A percentile compares a stretch with the other conserved stretches of the same genome.
Conservation (phyloP, 2,113 vertebrate genomes). For the Tachysurus fulvidraco region DNA sequence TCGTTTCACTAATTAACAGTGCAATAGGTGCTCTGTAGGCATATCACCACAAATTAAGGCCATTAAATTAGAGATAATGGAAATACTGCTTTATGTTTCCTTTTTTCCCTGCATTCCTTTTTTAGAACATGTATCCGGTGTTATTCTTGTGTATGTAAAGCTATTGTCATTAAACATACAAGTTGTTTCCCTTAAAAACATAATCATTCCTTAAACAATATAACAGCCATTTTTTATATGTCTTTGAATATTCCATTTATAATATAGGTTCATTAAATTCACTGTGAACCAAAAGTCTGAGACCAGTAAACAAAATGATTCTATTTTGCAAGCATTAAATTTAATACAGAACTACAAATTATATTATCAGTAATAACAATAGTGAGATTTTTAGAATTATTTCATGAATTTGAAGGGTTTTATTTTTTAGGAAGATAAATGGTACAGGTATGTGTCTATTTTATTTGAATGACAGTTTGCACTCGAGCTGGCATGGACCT, state of each 20-base stretch:
- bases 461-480: not conserved
- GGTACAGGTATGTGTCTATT: not conserved
- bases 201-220: not conserved
- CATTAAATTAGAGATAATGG: constrained; percentile 34
- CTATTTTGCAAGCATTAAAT: not conserved
- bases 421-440: not conserved
- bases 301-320: not conserved
- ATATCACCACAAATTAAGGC: constrained; percentile 40
- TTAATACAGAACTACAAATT: not conserved
- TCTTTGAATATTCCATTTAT: not conserved
- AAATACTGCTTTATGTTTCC: not conserved
- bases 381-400: not conserved
- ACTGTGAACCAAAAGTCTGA: not conserved
- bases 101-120: not conserved
- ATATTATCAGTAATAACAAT: not conserved
- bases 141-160: not conserved
- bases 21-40: constrained; percentile 32
- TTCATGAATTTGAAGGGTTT: not conserved
- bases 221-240: not conserved
- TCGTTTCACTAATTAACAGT: constrained; percentile 50
- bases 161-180: not conserved
- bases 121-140: not conserved
- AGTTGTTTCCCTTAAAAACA: not conserved
- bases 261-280: not conserved
- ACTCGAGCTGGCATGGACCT: not conserved